Evolutionary conservation across 2,113 vertebrate species (phyloP).

Genomic region (Synodontis membranacea): DNA sequence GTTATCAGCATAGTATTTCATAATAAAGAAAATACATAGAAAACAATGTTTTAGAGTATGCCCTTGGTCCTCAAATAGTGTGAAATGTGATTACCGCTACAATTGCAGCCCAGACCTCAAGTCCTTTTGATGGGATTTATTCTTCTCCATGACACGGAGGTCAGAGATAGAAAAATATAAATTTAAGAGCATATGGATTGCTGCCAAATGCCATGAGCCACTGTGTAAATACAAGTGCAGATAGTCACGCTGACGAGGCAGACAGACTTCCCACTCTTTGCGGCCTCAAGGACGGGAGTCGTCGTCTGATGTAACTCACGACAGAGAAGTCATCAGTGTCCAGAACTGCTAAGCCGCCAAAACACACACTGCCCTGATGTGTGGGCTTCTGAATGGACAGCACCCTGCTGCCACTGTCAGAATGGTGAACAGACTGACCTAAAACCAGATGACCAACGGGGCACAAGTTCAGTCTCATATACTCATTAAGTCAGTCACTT

Average conservation of each 20-base stretch:
- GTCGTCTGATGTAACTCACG: slow-evolving; percentile 49
- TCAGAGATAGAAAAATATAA: slow-evolving; percentile 22
- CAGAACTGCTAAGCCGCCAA: slow-evolving; percentile 44
- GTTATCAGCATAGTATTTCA: background rate
- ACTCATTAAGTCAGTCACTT: slow-evolving; percentile 33
- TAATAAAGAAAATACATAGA: slow-evolving; percentile 7
- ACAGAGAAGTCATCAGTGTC: slow-evolving; percentile 38
- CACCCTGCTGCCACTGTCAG: slow-evolving; percentile 34
- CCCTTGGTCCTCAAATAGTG: background rate
- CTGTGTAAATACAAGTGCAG: slow-evolving; percentile 27
- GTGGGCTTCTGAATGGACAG: slow-evolving; percentile 42
- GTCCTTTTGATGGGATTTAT: background rate
- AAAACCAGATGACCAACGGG: slow-evolving; percentile 21
- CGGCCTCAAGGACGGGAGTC: slow-evolving; percentile 68
- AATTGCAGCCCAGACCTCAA: background rate
- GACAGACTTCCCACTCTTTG: slow-evolving; percentile 65
- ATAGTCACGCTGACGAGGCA: slow-evolving; percentile 28
- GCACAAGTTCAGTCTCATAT: slow-evolving; percentile 12
- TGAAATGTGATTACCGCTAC: background rate
- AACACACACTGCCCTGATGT: slow-evolving; percentile 44
- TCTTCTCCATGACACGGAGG: slow-evolving; percentile 8
- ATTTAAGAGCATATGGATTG: background rate
- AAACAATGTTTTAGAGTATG: background rate
- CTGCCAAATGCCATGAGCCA: slow-evolving; percentile 34
- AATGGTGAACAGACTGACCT: slow-evolving; percentile 25